Base-by-base conservation (phyloP, 2,888 invertebrate species). In the Scaeva pyrastri region DNA sequence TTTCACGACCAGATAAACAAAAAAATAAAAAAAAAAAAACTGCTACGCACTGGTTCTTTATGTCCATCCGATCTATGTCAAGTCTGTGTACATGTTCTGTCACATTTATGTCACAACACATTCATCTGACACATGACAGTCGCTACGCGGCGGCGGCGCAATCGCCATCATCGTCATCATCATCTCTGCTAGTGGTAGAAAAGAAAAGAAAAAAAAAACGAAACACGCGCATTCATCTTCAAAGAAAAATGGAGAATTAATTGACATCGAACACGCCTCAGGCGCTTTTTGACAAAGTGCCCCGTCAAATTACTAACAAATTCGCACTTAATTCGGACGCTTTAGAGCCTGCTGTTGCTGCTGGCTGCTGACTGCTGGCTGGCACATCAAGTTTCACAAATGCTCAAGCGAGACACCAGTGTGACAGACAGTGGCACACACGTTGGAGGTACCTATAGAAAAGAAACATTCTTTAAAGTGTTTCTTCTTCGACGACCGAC, bases 181-280 rank as follows among this genome's bases (percentile, higher is more conserved):
- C 58, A 58, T 58, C 39, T 39, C 83, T 48, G 48, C 39, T 21
- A 21, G 60, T 21, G 60, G 60, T 60, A 39, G 55, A 48, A 43
- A 48, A 70, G 70, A 19, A 12, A 70, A 75, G 19, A 12, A 70
- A 48, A 48, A 70, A 75, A 19, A 12, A 70, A 75, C 26, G n/a
- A 70, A 48, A 26, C 41, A 50, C 41, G 50, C 48, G 45, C 68
- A 39, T 58, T 10, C 43, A 26, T 58, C 55, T 71, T 55, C 64
- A 58, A 48, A 52, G 70, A 78, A 78, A 60, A 48, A 50, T 74
- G 62, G 41, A 64, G 72, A 84, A 84, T 74, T 84, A 79, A 84
- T 84, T 84, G 83, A 84, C 83, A 74, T 79, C 55, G 79, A 78
- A 84, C 83, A 84, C 74, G 74, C 83, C 79, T 84, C 79, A 71